phyloP scores from a whole-genome alignment of 2,797 vertebrate species.

The Brotula barbata region DNA sequence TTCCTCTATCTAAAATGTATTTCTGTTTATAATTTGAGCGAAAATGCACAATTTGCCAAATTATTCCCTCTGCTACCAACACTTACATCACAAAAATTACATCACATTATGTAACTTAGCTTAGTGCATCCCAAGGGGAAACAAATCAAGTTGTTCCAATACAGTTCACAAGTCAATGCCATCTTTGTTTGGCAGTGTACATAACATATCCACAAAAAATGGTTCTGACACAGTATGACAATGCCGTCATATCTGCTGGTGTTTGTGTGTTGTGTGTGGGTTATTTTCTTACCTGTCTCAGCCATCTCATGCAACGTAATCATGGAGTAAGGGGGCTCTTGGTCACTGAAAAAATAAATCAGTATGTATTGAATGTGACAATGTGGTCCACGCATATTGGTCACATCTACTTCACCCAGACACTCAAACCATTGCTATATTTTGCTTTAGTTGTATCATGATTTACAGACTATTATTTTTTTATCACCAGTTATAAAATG shows the following conservation, averaged over 20 bases:
- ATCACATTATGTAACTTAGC: background rate
- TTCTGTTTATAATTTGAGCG: background rate
- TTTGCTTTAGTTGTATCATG: too few relatives aligned
- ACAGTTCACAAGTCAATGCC: background rate
- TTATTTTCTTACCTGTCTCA: conserved; percentile 89
- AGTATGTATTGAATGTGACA: conserved; percentile 3
- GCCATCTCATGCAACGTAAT: conserved; percentile 99
- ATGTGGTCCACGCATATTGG: background rate
- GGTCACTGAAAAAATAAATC: conserved; percentile 88
- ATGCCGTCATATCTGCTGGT: background rate
- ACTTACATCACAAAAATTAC: background rate
- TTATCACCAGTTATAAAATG: too few relatives aligned
- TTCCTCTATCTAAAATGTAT: too few relatives aligned
- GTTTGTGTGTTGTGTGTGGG: background rate
- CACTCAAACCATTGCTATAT: too few relatives aligned
- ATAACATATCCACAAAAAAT: too few relatives aligned
- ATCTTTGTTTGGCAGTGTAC: background rate
- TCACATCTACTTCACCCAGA: too few relatives aligned
- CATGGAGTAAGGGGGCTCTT: conserved; percentile 99
- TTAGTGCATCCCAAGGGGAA: background rate
- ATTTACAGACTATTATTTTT: too few relatives aligned
- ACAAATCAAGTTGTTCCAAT: background rate
- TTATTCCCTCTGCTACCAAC: background rate
- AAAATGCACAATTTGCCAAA: conserved; percentile 1
- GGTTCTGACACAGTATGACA: background rate